A percentile compares a stretch with the other conserved stretches of the same genome.
These are phyloP conservation scores for Acanthopagrus latus DNA, from an alignment of 2,797 vertebrate genomes.

Conservation along the genomic window DNA sequence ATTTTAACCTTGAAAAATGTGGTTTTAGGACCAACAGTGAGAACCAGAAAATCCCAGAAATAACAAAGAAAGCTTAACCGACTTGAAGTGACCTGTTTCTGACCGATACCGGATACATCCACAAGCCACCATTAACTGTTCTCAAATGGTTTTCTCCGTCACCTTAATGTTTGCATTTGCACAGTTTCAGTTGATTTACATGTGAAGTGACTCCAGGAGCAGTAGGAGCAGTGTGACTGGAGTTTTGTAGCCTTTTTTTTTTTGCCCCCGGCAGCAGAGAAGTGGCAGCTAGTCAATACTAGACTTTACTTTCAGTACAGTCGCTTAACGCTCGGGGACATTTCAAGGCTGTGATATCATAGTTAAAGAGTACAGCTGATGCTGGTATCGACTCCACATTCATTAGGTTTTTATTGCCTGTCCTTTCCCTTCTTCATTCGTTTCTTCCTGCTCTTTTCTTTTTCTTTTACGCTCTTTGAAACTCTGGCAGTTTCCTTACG, in stretches of 20 bases:
- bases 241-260: slow-evolving; percentile 57
- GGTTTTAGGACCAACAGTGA: background rate
- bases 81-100: background rate
- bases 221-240: slow-evolving; percentile 44
- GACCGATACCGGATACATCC: slow-evolving; percentile 28
- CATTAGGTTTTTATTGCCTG: slow-evolving; percentile 55
- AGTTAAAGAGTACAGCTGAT: slow-evolving; percentile 72
- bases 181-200: slow-evolving; percentile 69
- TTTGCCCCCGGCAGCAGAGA: slow-evolving; percentile 55
- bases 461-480: slow-evolving; percentile 5
- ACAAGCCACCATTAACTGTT: slow-evolving; percentile 32
- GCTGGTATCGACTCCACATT: slow-evolving; percentile 69
- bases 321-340: slow-evolving; percentile 65
- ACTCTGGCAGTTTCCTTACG: slow-evolving; percentile 25
- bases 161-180: slow-evolving; percentile 43
- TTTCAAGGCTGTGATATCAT: slow-evolving; percentile 69
- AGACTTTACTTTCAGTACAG: slow-evolving; percentile 63
- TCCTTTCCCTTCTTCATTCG: background rate
- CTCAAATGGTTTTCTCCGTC: slow-evolving; percentile 43
- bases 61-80: slow-evolving; percentile 2
- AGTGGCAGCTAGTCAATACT: slow-evolving; percentile 76
- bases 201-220: slow-evolving; percentile 57
- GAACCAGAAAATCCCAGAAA: background rate
- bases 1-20: background rate
- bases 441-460: background rate